Conservation (phyloP, 2,888 invertebrate genomes). For the Tolmerus cingulatus region DNA sequence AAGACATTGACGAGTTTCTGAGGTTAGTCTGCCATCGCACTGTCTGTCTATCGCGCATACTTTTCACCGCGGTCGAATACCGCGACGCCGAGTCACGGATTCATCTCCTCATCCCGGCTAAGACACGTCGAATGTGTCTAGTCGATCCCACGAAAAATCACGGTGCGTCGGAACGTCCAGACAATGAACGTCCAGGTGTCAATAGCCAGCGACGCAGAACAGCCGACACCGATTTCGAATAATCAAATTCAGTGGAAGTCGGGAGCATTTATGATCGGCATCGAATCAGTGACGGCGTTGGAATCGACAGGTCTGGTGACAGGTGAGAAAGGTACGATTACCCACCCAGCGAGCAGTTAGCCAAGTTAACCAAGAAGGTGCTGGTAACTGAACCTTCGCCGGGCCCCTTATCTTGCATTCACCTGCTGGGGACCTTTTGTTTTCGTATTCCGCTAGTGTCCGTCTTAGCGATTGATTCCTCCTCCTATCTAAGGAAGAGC, state of each 20-base stretch:
- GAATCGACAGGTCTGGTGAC: neutral
- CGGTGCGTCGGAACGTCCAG: neutral
- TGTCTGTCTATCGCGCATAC: neutral
- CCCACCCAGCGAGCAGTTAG: neutral
- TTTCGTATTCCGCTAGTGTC: slow-evolving; percentile 11
- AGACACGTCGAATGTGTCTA: neutral
- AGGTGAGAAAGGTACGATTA: neutral
- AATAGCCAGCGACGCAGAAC: neutral
- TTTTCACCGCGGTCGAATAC: neutral
- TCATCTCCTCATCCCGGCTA: neutral
- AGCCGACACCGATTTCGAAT: neutral
- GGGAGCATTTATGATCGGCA: neutral
- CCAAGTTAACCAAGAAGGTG: neutral
- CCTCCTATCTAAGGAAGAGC: neutral
- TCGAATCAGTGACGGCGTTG: neutral
- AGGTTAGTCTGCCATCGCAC: neutral
- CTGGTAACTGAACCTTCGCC: neutral
- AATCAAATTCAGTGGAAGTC: neutral
- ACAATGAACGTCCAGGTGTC: neutral
- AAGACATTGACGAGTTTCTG: neutral
- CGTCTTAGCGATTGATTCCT: neutral
- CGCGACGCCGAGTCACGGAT: neutral
- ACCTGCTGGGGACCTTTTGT: slow-evolving; percentile 8
- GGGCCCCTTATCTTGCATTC: neutral
- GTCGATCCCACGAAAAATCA: neutral